Evolutionary conservation across 2,113 vertebrate genomes (phyloP).

Genomic region (Zosterops pallidus): DNA sequence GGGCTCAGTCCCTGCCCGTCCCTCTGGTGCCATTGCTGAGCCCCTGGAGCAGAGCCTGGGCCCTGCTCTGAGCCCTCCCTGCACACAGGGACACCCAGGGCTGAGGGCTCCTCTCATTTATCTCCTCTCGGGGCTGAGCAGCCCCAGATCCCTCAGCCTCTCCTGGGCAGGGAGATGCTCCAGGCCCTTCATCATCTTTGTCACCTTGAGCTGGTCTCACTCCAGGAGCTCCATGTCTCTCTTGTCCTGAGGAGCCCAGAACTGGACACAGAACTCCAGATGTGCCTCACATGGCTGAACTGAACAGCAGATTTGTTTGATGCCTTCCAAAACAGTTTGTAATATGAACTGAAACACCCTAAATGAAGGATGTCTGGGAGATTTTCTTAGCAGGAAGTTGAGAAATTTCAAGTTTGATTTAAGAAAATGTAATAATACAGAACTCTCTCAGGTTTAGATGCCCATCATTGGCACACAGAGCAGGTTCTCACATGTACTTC

Average conservation of each 20-base stretch:
- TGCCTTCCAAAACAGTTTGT: not conserved
- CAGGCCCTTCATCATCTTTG: accelerated
- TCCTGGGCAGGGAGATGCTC: accelerated
- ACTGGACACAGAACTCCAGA: not conserved
- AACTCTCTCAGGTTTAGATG: not conserved
- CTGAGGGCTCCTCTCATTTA: not conserved
- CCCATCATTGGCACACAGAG: not conserved
- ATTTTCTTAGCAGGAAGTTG: not conserved
- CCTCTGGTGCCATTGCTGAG: not conserved
- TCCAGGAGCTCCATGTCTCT: not conserved
- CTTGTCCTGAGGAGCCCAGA: not conserved
- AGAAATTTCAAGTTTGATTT: not conserved
- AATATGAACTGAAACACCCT: not conserved
- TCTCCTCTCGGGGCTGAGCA: not conserved
- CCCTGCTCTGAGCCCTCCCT: not conserved
- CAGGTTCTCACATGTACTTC: not conserved
- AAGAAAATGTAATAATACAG: not conserved
- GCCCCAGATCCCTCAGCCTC: not conserved
- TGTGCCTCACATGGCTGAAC: not conserved
- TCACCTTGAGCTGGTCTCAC: accelerated
- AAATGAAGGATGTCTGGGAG: not conserved
- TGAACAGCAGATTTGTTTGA: not conserved
- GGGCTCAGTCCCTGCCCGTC: not conserved
- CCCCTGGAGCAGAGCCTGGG: not conserved
- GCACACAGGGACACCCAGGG: not conserved